Evolutionary conservation across 1,140 invertebrate genomes (phyloP).

Genomic region (Monochamus saltuarius): DNA sequence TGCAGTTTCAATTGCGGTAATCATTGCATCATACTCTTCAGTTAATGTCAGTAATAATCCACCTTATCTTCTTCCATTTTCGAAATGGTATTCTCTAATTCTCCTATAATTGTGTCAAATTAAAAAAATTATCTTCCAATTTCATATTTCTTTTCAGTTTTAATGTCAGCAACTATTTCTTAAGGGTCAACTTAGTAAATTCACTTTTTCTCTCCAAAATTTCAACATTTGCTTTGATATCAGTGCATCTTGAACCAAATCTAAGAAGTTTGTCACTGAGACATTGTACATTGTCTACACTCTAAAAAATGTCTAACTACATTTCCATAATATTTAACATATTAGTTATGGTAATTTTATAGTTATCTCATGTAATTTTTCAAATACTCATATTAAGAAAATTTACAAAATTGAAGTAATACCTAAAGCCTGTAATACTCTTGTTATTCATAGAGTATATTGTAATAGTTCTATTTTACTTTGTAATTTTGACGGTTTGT

Average conservation of each 20-base stretch:
- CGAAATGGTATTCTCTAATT: constrained; percentile 38
- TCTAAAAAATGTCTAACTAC: constrained; percentile 10
- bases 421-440: too few species aligned
- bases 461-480: too few species aligned
- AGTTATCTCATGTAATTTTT: too few species aligned
- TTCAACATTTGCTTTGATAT: constrained; percentile 23
- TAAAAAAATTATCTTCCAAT: constrained; percentile 32
- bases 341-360: too few species aligned
- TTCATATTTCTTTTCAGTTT: constrained; percentile 22
- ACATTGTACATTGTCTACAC: constrained; percentile 20
- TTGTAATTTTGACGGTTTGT: not conserved
- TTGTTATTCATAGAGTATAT: too few species aligned
- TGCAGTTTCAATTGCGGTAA: constrained; percentile 51
- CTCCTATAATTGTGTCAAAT: constrained; percentile 29
- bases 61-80: constrained; percentile 49
- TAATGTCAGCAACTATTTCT: constrained; percentile 26
- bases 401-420: too few species aligned
- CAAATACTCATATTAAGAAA: too few species aligned
- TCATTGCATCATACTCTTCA: constrained; percentile 43
- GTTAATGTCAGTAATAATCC: constrained; percentile 48
- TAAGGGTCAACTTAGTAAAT: constrained; percentile 22
- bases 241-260: constrained; percentile 20
- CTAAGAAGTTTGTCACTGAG: constrained; percentile 19
- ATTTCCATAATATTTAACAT: too few species aligned
- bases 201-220: constrained; percentile 27